Percentiles rank a stretch among this genome's conserved stretches.
phyloP scores from a whole-genome alignment of 2,113 vertebrate genomes.

The Xyrauchen texanus region DNA sequence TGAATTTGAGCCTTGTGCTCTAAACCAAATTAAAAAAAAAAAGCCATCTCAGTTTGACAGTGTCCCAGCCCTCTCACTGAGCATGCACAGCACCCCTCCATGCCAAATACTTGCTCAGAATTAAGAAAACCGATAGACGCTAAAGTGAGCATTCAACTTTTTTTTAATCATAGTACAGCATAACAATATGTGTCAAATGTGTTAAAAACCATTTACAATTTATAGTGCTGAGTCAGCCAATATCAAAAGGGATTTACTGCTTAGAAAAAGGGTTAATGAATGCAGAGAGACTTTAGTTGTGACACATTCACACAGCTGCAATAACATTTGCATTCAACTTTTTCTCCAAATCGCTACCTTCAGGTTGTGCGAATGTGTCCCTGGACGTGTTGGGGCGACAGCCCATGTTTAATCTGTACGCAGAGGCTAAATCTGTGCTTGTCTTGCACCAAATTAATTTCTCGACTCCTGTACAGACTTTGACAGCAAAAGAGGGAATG shows the following conservation, averaged over 20 bases:
- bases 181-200: not conserved
- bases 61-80: conserved; percentile 72
- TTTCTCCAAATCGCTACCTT: not conserved
- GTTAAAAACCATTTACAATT: not conserved
- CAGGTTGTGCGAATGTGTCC: no score
- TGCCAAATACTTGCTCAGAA: conserved; percentile 1
- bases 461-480: no score
- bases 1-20: not conserved
- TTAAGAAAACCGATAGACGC: not conserved
- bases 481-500: no score
- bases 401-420: no score
- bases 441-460: no score
- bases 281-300: no score
- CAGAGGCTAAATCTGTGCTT: no score
- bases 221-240: not conserved
- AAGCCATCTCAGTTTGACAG: conserved; percentile 44
- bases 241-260: not conserved
- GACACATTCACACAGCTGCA: no score
- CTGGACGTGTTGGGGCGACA: no score
- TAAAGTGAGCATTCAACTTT: not conserved
- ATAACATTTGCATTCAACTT: no score
- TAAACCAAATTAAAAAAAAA: conserved; percentile 28
- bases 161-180: not conserved
- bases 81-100: not conserved
- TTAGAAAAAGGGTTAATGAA: no score